Percentiles rank a stretch among this genome's conserved stretches.
These are phyloP conservation scores for Drosophila melanica DNA, from an alignment of 1,140 invertebrate genomes.

Conservation along the genomic window DNA sequence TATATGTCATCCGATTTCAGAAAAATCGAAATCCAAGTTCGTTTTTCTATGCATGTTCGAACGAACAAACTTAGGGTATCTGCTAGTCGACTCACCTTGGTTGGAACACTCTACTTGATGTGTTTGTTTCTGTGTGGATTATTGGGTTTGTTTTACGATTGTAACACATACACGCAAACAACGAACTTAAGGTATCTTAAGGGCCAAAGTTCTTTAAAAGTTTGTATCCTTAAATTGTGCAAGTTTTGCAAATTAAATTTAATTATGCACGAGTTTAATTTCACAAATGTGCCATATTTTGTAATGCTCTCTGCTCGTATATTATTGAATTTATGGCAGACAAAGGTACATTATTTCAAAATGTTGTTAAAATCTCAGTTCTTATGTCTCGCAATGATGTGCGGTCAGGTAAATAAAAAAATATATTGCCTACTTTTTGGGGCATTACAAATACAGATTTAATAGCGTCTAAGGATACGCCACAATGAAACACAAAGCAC, in stretches of 20 bases:
- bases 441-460: conserved; percentile 11
- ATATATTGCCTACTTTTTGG: conserved; percentile 60
- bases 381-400: background rate
- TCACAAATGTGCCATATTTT: conserved; percentile 1
- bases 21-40: too few species aligned
- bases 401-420: conserved; percentile 4
- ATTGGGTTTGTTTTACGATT: conserved; percentile 36
- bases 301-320: background rate
- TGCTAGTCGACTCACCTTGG: too few species aligned
- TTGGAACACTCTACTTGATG: conserved; percentile 25
- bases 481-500: conserved; percentile 23
- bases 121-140: conserved; percentile 41
- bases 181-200: conserved; percentile 10
- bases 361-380: background rate
- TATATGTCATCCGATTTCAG: too few species aligned
- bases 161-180: conserved; percentile 27
- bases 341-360: background rate
- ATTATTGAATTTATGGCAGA: background rate
- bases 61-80: too few species aligned
- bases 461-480: conserved; percentile 16
- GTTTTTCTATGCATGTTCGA: too few species aligned
- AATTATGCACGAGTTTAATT: conserved; percentile 21
- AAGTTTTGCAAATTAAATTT: conserved; percentile 23
- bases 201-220: conserved; percentile 22
- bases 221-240: conserved; percentile 11